Base-by-base conservation (phyloP, 1,140 invertebrate genomes). In the Magallana ariakensis region DNA sequence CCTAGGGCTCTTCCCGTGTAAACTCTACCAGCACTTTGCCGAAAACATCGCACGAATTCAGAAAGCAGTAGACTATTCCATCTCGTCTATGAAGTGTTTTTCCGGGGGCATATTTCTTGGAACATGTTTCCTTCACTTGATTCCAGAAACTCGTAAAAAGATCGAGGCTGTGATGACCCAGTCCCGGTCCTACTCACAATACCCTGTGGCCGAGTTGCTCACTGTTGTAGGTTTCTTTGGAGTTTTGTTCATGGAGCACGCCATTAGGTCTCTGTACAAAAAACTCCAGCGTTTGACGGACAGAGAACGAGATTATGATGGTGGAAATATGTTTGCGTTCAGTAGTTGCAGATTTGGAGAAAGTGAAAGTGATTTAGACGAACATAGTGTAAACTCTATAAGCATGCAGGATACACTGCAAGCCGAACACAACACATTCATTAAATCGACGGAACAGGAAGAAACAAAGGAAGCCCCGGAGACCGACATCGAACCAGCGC, bases 71-170 rank as follows among this genome's bases (percentile, higher is more conserved):
- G 92, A 93, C 85, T 91, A 91, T 84, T 89, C 93, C 33, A 90
- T 93, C 56, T 91, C 90, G 80, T 91, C 92, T 19, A 90, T 93
- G 54, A 91, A 92, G 58, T 94, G 96, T 90, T 96, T 96, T 90
- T 95, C 96, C 58, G 96, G 95, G 15, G 96, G 96, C 62, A 95
- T 96, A 66, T 96, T 96, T 91, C 92, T 96, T 15, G 95, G 94
- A 11, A 96, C 95, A 5, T 96, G 95, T 88, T 94, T 96, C 80
- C 92, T 96, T 8, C 95, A 96, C 91, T 91, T 96, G 33, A 94
- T 96, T 86, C 96, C 96, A 2, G 95, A 96, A 90, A 95, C 96
- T 1, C 89, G 94, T 55, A 92, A 94, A 15, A 94, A 93, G 85
- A 91, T 96, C 1, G 90, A 91, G 15, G 90, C 90, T 16, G 89